Conservation (phyloP, 2,888 invertebrate species). For the Papilio gigon region DNA sequence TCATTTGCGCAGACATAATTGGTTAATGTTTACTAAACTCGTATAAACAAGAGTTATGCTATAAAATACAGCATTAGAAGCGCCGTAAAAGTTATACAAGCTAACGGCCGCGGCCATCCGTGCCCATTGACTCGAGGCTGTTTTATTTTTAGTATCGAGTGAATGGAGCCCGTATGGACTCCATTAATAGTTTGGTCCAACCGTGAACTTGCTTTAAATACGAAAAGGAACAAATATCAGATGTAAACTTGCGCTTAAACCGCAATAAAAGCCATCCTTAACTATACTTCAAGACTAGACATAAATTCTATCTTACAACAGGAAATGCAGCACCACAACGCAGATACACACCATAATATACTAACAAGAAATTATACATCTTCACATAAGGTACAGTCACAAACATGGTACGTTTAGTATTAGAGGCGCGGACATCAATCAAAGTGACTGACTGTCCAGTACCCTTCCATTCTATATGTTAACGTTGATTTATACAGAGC, state of each 20-base stretch:
- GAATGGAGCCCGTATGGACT: conserved; percentile 22
- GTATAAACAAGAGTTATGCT: conserved; percentile 21
- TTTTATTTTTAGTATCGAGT: conserved; percentile 20
- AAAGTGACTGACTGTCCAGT: conserved; percentile 12
- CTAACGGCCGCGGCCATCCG: background rate
- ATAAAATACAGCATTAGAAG: conserved; percentile 25
- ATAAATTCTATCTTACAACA: no score
- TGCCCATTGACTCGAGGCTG: conserved; percentile 29
- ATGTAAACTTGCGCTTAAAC: no score
- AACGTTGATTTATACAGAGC: conserved; percentile 17
- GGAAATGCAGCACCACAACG: no score
- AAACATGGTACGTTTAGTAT: background rate
- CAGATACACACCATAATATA: no score
- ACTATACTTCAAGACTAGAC: no score
- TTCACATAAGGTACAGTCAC: background rate
- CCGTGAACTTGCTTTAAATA: conserved; percentile 3
- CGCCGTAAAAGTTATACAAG: conserved; percentile 30
- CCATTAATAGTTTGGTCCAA: conserved; percentile 17
- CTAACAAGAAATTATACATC: background rate
- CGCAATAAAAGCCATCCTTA: no score
- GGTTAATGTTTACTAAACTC: conserved; percentile 29
- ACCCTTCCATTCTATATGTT: conserved; percentile 19
- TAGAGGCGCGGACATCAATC: background rate
- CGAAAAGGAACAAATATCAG: background rate
- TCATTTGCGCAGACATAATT: conserved; percentile 25